Percentiles rank a stretch among this genome's conserved stretches.
phyloP scores from a whole-genome alignment of 1,140 invertebrate genomes.

The Holotrichia oblita region DNA sequence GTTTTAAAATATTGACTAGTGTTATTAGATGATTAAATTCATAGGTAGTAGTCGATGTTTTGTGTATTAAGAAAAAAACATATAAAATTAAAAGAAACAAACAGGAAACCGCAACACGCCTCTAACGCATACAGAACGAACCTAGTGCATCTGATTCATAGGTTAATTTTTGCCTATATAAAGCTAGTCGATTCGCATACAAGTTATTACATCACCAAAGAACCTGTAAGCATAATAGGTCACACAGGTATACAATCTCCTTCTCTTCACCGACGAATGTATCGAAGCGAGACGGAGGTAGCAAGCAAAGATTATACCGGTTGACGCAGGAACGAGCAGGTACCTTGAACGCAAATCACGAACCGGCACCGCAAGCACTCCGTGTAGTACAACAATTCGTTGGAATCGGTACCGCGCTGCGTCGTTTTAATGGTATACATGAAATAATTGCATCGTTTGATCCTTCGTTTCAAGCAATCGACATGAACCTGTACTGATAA shows the following conservation, averaged over 20 bases:
- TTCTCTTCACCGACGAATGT: not conserved
- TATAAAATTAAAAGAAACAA: not conserved
- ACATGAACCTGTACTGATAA: too few species aligned
- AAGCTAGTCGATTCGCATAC: slow-evolving; percentile 12
- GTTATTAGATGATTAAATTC: too few species aligned
- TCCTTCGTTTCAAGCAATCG: not conserved
- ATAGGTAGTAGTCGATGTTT: too few species aligned
- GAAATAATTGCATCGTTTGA: slow-evolving; percentile 23
- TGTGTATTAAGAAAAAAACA: not conserved
- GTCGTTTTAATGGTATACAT: slow-evolving; percentile 25
- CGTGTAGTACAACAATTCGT: slow-evolving; percentile 23
- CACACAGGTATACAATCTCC: not conserved
- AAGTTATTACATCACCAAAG: slow-evolving; percentile 20
- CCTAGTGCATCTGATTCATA: slow-evolving; percentile 9
- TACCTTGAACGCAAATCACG: slow-evolving; percentile 30
- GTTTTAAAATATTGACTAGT: too few species aligned
- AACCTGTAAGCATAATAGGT: slow-evolving; percentile 24
- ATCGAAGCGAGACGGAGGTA: not conserved
- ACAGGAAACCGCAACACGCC: not conserved
- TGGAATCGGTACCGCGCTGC: slow-evolving; percentile 15
- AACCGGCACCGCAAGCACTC: slow-evolving; percentile 13
- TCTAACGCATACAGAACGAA: not conserved
- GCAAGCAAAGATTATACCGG: slow-evolving; percentile 8
- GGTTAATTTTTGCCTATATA: slow-evolving; percentile 26
- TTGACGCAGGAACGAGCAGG: slow-evolving; percentile 26